phyloP scores from a whole-genome alignment of 2,888 invertebrate genomes.

The Pycnomerus fuliginosus region DNA sequence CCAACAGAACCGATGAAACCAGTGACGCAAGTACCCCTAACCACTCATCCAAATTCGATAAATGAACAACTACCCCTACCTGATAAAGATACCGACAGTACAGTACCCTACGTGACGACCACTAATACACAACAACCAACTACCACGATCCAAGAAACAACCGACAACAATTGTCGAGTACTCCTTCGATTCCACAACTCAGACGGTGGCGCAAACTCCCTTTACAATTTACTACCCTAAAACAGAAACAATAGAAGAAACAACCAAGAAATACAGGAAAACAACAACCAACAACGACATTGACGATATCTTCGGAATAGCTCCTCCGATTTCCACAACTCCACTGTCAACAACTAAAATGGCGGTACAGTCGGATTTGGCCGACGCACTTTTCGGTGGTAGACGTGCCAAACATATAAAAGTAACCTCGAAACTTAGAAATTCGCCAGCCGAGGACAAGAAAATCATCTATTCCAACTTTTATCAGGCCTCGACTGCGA shows the following conservation, averaged over 20 bases:
- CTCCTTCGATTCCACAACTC: constrained; percentile 3
- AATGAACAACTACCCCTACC: constrained; percentile 49
- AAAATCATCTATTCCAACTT: constrained; percentile 45
- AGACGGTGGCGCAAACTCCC: neutral
- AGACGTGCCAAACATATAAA: constrained; percentile 16
- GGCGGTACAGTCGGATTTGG: constrained; percentile 33
- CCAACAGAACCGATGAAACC: constrained; percentile 24
- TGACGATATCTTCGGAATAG: constrained; percentile 43
- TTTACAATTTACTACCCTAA: neutral
- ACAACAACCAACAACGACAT: constrained; percentile 15
- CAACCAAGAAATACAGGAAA: neutral
- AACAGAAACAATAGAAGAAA: neutral
- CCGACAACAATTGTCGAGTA: constrained; percentile 4
- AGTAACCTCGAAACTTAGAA: constrained; percentile 15
- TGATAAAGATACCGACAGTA: constrained; percentile 37
- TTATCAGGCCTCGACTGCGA: constrained; percentile 36
- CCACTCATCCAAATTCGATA: constrained; percentile 34
- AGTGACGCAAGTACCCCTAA: constrained; percentile 24
- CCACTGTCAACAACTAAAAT: constrained; percentile 18
- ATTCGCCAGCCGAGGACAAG: constrained; percentile 15
- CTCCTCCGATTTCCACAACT: constrained; percentile 2
- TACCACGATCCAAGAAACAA: constrained; percentile 1
- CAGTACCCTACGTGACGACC: constrained; percentile 22
- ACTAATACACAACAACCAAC: constrained; percentile 7
- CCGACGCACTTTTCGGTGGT: constrained; percentile 33